phyloP scores from a whole-genome alignment of 2,797 vertebrate species.

The Halcyon badia region DNA sequence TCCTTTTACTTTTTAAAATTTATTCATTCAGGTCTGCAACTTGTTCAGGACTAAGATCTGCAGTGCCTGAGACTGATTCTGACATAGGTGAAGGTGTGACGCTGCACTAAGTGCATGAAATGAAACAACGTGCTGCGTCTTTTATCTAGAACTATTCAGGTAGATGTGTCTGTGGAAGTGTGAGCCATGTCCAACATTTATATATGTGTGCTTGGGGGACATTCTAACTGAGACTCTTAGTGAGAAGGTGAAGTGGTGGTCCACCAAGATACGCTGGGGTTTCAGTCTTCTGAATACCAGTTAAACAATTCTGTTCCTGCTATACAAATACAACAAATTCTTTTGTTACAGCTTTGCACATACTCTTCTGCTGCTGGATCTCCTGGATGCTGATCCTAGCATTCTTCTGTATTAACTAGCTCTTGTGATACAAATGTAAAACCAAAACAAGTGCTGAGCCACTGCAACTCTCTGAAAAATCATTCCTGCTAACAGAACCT shows the following conservation, averaged over 20 bases:
- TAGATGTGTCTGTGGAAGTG: neutral
- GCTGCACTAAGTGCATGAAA: neutral
- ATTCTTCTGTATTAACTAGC: neutral
- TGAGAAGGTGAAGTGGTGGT: neutral
- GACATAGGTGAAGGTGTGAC: neutral
- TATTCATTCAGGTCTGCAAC: neutral
- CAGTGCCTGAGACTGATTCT: neutral
- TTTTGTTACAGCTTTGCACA: neutral
- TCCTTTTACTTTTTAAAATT: neutral
- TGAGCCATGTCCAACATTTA: neutral
- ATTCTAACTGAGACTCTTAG: neutral
- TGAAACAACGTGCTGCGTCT: neutral
- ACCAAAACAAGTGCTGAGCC: accelerated
- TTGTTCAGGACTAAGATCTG: neutral
- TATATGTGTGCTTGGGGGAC: neutral
- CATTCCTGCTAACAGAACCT: neutral
- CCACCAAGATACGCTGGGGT: neutral
- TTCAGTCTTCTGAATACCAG: neutral
- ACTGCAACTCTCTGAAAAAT: neutral
- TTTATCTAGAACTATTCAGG: neutral
- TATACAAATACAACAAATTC: neutral
- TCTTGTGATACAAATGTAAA: neutral
- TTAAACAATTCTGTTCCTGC: neutral
- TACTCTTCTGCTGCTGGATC: neutral
- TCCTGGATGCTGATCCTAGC: neutral